These are phyloP conservation scores for Hyperoplus lanceolatus DNA, from an alignment of 2,797 vertebrate species.

Conservation along the genomic window DNA sequence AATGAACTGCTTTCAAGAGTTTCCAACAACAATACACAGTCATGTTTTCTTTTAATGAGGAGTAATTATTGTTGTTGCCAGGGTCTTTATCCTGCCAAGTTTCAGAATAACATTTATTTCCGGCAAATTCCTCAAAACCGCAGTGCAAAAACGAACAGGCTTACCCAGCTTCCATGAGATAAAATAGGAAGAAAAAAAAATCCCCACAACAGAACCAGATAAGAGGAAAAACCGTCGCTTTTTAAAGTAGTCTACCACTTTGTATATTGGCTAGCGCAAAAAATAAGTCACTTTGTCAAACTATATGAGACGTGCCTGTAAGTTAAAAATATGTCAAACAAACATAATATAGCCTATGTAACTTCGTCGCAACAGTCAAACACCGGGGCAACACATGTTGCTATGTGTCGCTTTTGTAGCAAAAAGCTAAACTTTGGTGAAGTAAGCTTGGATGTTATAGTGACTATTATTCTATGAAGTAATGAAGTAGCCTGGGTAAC, in stretches of 20 bases:
- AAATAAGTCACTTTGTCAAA: neutral
- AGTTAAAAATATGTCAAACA: neutral
- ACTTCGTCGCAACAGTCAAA: neutral
- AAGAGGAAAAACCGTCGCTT: fast-evolving
- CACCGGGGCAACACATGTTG: neutral
- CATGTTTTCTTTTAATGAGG: neutral
- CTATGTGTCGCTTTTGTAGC: neutral
- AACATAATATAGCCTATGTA: neutral
- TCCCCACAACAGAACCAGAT: neutral
- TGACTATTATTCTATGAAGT: neutral
- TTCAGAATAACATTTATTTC: constrained; percentile 31
- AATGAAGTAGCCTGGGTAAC: neutral
- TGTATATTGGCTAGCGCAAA: neutral
- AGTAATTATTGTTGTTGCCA: neutral
- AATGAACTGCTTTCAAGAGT: neutral
- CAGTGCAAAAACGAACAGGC: neutral
- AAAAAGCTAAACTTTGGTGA: constrained; percentile 1
- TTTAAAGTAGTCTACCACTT: neutral
- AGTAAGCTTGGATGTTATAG: neutral
- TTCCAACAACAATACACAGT: neutral
- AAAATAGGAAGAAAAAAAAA: neutral
- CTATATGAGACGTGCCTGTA: neutral
- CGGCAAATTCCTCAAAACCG: constrained; percentile 19
- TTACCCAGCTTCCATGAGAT: neutral
- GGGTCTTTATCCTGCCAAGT: neutral